These are phyloP conservation scores for Polymixis lichenea DNA, from an alignment of 2,888 invertebrate species.

Conservation along the genomic window DNA sequence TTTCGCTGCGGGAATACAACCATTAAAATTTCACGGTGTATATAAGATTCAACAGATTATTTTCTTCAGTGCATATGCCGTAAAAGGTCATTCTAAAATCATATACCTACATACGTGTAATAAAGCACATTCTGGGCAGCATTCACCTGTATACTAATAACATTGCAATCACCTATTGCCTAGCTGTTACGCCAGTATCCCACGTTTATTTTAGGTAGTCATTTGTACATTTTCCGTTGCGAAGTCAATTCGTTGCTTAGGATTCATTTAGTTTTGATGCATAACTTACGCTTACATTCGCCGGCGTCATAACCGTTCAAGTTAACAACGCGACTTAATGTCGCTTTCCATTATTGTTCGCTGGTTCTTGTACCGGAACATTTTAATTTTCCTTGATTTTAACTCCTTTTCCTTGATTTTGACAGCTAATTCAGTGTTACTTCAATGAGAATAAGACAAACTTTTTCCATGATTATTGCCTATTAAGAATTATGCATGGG, in stretches of 20 bases:
- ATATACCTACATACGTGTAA: not conserved
- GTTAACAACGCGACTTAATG: conserved; percentile 46
- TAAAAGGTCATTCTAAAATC: conserved; percentile 2
- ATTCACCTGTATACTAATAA: conserved; percentile 35
- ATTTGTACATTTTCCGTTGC: conserved; percentile 31
- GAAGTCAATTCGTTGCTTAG: conserved; percentile 34
- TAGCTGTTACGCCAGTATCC: conserved; percentile 26
- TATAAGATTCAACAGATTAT: not conserved
- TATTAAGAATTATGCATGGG: conserved; percentile 1
- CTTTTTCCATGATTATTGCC: not conserved
- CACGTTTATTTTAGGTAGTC: conserved; percentile 33
- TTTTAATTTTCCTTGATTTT: conserved; percentile 22
- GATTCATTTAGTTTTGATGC: conserved; percentile 29
- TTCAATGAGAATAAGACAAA: not conserved
- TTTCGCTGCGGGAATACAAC: too few relatives aligned
- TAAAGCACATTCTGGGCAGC: conserved; percentile 11
- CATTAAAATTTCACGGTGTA: too few relatives aligned
- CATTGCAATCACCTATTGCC: conserved; percentile 33
- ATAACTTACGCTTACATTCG: conserved; percentile 46
- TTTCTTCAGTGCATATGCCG: not conserved
- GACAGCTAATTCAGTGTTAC: conserved; percentile 16
- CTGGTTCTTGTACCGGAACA: conserved; percentile 19
- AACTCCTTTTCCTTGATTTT: conserved; percentile 17
- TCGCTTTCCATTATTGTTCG: conserved; percentile 42
- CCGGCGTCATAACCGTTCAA: conserved; percentile 38